Evolutionary conservation across 2,888 invertebrate species (phyloP), one percentile per base, ranked within the genome.

Genomic region (Hipparchia sbordonii): DNA sequence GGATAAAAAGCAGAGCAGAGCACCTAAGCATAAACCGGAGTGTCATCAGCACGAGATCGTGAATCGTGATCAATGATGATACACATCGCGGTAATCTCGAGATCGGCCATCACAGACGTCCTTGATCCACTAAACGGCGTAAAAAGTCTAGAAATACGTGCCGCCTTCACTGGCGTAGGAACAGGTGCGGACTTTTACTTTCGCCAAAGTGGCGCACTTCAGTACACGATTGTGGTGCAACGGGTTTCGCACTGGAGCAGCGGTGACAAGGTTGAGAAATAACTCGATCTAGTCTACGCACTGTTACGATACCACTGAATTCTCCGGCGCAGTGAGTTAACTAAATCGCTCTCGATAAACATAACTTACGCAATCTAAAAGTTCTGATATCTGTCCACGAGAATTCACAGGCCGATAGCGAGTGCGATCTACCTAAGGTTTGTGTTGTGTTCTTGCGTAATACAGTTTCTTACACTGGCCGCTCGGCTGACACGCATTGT

Each of bases 181-280:
- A 68, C 74, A 67, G 56, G 74, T 73, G 67, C 62, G 69, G 62
- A 76, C 88, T 89, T 89, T 91, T 89, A 92, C 93, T 92, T 93
- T 93, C 91, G 89, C 89, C 89, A 80, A 91, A 91, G 86, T 89
- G 82, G 89, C 86, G 85, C 87, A 85, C 72, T 79, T 75, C 79
- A 82, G 86, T 85, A 84, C 87, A 85, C 52, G 46, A 84, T 71
- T 62, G 80, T 86, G 82, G 82, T 67, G 84, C 81, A 89, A 89
- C 90, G 86, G 87, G 92, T 90, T 89, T 85, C 74, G 73, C 82
- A 91, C 87, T 91, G 85, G 91, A 88, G 77, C 88, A 92, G 85
- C 82, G 86, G 88, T 89, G 88, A 87, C 92, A 93, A 93, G 93
- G 93, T 93, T 93, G 93, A 84, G 91, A 89, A 91, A 93, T 85